A percentile compares a stretch with the other conserved stretches of the same genome.
These are phyloP conservation scores for Calidris pygmaea DNA, from an alignment of 2,113 vertebrate species.

Conservation along the genomic window DNA sequence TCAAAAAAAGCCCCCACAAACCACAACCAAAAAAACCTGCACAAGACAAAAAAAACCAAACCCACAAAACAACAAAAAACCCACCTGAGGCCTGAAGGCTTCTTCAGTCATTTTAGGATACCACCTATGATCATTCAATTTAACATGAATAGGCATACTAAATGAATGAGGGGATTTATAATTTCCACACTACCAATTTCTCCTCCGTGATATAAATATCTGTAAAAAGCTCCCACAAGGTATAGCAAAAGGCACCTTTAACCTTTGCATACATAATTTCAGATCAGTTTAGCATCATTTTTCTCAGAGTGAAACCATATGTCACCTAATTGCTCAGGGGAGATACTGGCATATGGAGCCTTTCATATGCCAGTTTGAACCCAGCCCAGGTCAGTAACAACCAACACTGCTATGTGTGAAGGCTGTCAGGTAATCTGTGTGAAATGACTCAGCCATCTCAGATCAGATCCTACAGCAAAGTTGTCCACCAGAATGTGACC, in stretches of 20 bases:
- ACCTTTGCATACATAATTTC: conserved; percentile 36
- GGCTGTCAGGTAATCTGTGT: neutral
- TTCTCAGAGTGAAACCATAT: conserved; percentile 36
- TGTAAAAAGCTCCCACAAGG: neutral
- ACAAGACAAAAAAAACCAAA: neutral
- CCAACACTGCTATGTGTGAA: neutral
- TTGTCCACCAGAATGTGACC: neutral
- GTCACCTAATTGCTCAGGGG: conserved; percentile 31
- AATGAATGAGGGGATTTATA: neutral
- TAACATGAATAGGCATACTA: neutral
- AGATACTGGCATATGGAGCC: neutral
- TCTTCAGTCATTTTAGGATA: neutral
- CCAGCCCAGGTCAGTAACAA: neutral
- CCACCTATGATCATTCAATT: neutral
- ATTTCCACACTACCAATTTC: neutral
- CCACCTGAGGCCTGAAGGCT: neutral
- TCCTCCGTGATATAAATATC: neutral
- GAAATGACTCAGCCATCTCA: neutral
- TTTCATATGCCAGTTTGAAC: conserved; percentile 16
- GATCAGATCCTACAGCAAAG: neutral
- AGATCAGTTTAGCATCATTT: conserved; percentile 14
- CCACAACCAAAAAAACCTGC: neutral
- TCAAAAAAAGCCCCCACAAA: neutral
- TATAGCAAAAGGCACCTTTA: neutral
- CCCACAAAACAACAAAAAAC: neutral